Evolutionary conservation across 2,888 invertebrate species (phyloP), one percentile per base, ranked within the genome.

Genomic region (Petrolisthes cinctipes): DNA sequence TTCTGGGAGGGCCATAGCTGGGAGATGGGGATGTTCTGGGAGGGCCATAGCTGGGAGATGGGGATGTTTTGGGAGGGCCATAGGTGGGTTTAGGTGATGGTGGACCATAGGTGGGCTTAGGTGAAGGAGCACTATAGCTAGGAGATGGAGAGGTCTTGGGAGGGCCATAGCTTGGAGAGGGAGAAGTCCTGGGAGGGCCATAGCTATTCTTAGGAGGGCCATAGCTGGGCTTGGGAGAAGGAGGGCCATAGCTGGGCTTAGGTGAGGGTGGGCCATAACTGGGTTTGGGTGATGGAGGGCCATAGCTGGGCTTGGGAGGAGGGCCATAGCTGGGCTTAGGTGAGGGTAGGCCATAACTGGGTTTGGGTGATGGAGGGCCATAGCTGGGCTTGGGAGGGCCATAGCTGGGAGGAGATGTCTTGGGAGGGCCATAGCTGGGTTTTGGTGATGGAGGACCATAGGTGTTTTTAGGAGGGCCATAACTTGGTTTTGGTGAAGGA

Each of bases 31-130:
- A 37, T 11, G 76, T 6, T 14, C n/a, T 14, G 51, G 53, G 37
- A 11, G 82, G 66, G 68, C 82, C 82, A 68, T 82, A 82, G 14
- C 3, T 17, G 9, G 82, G 54, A 53, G n/a, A n/a, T n/a, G n/a
- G n/a, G n/a, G n/a, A n/a, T n/a, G 61, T 9, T 5, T 11, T 11
- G 68, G 68, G 37, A 17, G 82, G 82, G 53, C 68, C 82, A 82
- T 81, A 61, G 81, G 61, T 61, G 51, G 82, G 51, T 7, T 51
- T 17, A 20, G 79, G 53, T 11, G 82, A 51, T 7, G 82, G 71
- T 17, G 82, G 66, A n/a, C 82, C 82, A 83, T 83, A 83, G 82
- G 5, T 56, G 9, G 71, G n/a, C 17, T 54, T 71, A 4, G 80
- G 80, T 9, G 80, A 57, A 54, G 79, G 14, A n/a, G 11, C 54